Evolutionary conservation across 2,797 vertebrate species (phyloP).

Genomic region (Danio kyathit): DNA sequence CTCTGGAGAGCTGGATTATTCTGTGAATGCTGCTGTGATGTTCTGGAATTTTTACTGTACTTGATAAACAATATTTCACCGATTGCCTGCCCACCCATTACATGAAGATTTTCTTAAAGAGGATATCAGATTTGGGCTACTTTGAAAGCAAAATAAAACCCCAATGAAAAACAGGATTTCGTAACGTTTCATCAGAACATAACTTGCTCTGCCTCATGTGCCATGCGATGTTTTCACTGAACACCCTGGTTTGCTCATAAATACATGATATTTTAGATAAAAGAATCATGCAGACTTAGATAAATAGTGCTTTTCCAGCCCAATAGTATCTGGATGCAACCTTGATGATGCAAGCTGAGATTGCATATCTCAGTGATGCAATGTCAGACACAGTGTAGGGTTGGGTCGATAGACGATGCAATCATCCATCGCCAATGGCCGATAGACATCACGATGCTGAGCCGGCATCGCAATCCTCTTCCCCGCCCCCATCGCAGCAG

Average conservation of each 20-base stretch:
- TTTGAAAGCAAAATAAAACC: background rate
- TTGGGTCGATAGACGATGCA: too few relatives aligned
- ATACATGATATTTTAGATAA: background rate
- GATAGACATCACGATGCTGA: too few relatives aligned
- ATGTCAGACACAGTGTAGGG: too few relatives aligned
- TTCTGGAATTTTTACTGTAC: conserved; percentile 56
- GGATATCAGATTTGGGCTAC: background rate
- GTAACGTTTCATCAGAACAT: background rate
- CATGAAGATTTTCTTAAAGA: conserved; percentile 20
- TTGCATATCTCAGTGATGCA: too few relatives aligned
- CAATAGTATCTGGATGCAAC: too few relatives aligned
- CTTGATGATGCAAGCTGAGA: too few relatives aligned
- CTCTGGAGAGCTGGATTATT: conserved; percentile 60
- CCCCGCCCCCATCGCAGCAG: too few relatives aligned
- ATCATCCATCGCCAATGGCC: too few relatives aligned
- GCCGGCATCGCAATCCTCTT: too few relatives aligned
- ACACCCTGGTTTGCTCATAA: background rate
- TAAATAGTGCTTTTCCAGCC: too few relatives aligned
- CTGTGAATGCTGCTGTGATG: conserved; percentile 43
- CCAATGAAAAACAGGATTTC: background rate
- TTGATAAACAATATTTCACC: conserved; percentile 49
- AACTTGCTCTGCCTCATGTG: background rate
- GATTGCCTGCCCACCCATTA: conserved; percentile 26
- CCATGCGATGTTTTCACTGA: background rate
- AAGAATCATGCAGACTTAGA: background rate